Conservation (phyloP, 1,140 invertebrate species). For the Charaxes varanes region DNA sequence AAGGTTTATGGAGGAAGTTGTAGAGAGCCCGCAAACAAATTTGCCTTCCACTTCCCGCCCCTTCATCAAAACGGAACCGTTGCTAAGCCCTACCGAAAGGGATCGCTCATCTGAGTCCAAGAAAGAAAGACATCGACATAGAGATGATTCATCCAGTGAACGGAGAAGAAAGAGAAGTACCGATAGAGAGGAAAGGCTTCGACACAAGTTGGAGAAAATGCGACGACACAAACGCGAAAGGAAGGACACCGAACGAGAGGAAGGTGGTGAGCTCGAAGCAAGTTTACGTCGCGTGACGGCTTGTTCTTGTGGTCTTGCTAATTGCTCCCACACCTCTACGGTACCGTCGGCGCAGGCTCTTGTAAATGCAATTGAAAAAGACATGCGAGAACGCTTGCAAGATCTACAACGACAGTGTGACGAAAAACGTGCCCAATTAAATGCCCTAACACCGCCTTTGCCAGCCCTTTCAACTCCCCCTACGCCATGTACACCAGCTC, state of each 20-base stretch:
- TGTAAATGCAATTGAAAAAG: constrained; percentile 84
- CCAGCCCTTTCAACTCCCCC: constrained; percentile 40
- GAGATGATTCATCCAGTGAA: constrained; percentile 56
- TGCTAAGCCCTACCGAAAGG: constrained; percentile 47
- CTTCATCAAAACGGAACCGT: constrained; percentile 54
- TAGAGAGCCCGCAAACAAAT: constrained; percentile 44
- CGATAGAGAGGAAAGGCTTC: constrained; percentile 52
- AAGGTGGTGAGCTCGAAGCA: constrained; percentile 51
- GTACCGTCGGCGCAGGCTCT: constrained; percentile 71
- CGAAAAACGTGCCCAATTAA: constrained; percentile 88
- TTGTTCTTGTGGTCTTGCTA: constrained; percentile 42
- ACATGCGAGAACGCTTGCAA: constrained; percentile 85
- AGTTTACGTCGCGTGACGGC: constrained; percentile 59
- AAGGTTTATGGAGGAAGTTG: constrained; percentile 84
- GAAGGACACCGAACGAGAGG: constrained; percentile 41
- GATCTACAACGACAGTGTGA: constrained; percentile 87
- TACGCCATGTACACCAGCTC: constrained; percentile 50
- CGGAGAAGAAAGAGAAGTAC: constrained; percentile 46
- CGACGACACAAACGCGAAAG: constrained; percentile 60
- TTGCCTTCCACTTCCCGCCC: constrained; percentile 34
- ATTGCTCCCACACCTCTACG: constrained; percentile 42
- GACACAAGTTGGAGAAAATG: constrained; percentile 63
- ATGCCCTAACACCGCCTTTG: constrained; percentile 75
- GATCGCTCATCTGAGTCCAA: constrained; percentile 36
- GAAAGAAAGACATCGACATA: constrained; percentile 53